Evolutionary conservation across 2,888 invertebrate species (phyloP).

Genomic region (Pterostichus niger): DNA sequence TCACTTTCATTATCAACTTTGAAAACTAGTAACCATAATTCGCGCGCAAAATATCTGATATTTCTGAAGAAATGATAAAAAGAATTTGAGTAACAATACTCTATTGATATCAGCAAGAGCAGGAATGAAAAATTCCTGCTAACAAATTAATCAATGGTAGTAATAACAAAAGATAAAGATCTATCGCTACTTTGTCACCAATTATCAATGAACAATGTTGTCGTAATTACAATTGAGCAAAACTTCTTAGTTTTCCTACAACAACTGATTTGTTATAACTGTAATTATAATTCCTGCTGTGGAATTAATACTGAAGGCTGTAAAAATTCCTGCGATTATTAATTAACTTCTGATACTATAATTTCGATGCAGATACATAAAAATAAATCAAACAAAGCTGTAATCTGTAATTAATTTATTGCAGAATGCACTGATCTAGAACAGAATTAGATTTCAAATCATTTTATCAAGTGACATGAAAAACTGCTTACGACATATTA

Average conservation of each 20-base stretch:
- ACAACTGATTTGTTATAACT: conserved; percentile 11
- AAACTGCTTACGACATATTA: conserved; percentile 2
- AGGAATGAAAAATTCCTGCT: too few relatives aligned
- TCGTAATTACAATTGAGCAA: conserved; percentile 23
- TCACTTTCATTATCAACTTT: too few relatives aligned
- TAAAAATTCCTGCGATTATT: conserved; percentile 24
- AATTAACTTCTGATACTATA: conserved; percentile 34
- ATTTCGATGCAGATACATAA: neutral
- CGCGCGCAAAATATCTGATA: too few relatives aligned
- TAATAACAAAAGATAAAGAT: conserved; percentile 1
- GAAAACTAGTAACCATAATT: too few relatives aligned
- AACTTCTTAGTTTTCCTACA: conserved; percentile 18
- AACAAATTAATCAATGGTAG: neutral
- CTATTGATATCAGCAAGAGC: too few relatives aligned
- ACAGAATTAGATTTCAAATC: conserved; percentile 18
- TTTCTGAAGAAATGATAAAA: too few relatives aligned
- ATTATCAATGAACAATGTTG: conserved; percentile 24
- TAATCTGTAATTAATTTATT: conserved; percentile 46
- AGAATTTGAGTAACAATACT: too few relatives aligned
- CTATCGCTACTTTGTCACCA: conserved; percentile 27
- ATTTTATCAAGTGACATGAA: neutral
- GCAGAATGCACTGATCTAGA: conserved; percentile 24
- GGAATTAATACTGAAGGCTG: conserved; percentile 37
- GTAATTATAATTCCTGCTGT: conserved; percentile 20
- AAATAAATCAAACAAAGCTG: conserved; percentile 34